A percentile compares a stretch with the other conserved stretches of the same genome.
phyloP scores from a whole-genome alignment of 2,888 invertebrate genomes.

The Archaeoteleia sp. region DNA sequence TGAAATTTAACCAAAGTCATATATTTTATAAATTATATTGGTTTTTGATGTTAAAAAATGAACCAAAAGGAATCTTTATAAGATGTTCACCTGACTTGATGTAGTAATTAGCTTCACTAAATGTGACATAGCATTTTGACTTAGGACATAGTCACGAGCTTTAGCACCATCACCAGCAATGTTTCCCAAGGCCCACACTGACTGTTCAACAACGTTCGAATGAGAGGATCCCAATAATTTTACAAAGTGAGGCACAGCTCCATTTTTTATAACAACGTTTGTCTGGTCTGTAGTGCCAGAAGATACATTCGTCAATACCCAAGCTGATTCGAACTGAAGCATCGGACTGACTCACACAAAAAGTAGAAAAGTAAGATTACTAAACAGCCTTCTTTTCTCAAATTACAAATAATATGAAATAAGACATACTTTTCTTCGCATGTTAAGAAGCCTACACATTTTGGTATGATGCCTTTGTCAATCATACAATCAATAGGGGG shows the following conservation, averaged over 20 bases:
- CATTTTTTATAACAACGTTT: conserved; percentile 86
- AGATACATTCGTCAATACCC: conserved; percentile 98
- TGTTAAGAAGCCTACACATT: conserved; percentile 86
- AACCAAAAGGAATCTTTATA: neutral
- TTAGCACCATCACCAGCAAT: conserved; percentile 93
- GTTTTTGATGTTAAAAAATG: conserved; percentile 4
- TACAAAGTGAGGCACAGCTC: conserved; percentile 91
- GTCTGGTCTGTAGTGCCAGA: conserved; percentile 96
- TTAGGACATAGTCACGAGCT: conserved; percentile 88
- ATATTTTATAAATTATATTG: conserved; percentile 11
- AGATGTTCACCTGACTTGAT: conserved; percentile 76
- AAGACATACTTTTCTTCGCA: conserved; percentile 81
- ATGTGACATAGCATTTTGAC: conserved; percentile 82
- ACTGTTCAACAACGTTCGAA: conserved; percentile 88
- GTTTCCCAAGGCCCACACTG: conserved; percentile 99
- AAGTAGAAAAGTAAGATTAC: conserved; percentile 13
- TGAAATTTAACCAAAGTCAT: no score
- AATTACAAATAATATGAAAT: neutral
- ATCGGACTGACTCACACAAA: conserved; percentile 76
- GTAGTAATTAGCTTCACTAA: conserved; percentile 82
- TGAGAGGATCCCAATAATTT: conserved; percentile 81
- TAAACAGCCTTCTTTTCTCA: neutral
- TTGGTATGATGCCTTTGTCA: conserved; percentile 87
- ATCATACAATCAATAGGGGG: conserved; percentile 95
- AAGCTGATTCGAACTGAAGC: conserved; percentile 96